Base-by-base conservation (phyloP, 2,113 vertebrate genomes). In the Clupea harengus region DNA sequence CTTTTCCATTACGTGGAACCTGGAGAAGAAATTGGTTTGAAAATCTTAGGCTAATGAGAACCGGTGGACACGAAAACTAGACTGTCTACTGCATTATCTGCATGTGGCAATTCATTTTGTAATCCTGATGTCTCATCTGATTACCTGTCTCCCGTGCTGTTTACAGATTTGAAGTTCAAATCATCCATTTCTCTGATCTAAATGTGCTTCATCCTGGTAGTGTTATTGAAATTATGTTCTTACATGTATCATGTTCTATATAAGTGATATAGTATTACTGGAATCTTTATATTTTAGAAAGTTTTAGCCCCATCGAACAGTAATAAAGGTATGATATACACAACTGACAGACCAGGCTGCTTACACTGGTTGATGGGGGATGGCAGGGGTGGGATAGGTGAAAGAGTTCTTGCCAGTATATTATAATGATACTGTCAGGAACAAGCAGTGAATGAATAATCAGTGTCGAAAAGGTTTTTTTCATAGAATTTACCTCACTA, bases 321-420 rank as follows among this genome's bases (percentile, higher is more conserved):
- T 22, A 60, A 6, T 20, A 4, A 60, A 60, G 52, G 15, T 54
- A 54, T 54, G 15, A 17, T 52, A 52, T 11, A n/a, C n/a, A n/a
- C n/a, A n/a, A 11, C 49, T 17, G 15, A 18, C 2, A 15, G 4
- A 18, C 57, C 57, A 64, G 57, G 22, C 57, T n/a, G 57, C 57
- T 64, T 64, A 64, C 9, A 25, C n/a, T 22, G 6, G 7, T n/a
- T 4, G 22, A n/a, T 22, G 8, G 22, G 52, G 52, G 20, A n/a
- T 64, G 57, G 4, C 80, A 86, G 67, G 67, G 47, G 49, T 47
- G 67, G 22, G 28, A 52, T n/a, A 57, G 84, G 82, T 7, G 22
- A 54, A 54, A 54, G 52, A 54, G 17, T 54, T 54, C 15, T 15
- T 54, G 52, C 13, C 17, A 54, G 18, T 39, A 39, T 39, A 39